Evolutionary conservation across 1,140 invertebrate species (phyloP), one percentile per base, ranked within the genome.

Genomic region (Armadillidium nasatum): DNA sequence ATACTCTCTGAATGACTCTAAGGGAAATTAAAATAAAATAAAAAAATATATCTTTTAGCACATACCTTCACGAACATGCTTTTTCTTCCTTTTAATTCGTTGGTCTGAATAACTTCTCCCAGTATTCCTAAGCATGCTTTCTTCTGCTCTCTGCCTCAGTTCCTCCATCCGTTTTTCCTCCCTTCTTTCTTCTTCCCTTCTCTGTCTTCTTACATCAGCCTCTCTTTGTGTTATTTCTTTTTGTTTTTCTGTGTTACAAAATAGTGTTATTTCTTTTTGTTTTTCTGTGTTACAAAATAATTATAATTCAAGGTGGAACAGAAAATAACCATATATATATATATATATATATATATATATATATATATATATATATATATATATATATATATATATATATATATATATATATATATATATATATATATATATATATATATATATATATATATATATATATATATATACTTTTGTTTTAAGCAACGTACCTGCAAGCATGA

Each of bases 181-280:
- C 50, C 50, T 60, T 19, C 50, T 60, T 7, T 60, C 50, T 60
- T 60, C 50, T 60, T 60, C 50, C 19, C 50, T 60, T 60, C 50
- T 60, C 50, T 60, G 50, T 19, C 50, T 60, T 19, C 50, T 60
- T 19, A 60, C 50, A 60, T 60, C 50, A 60, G 50, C 50, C 19
- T 60, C 50, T 60, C 50, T 60, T 19, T 60, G 50, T 19, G 50
- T 60, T 60, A 60, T 60, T 19, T 60, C 50, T 19, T 60, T 60
- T 19, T 60, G 50, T 19, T 60, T 60, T 19, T 60, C 50, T 60
- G 33, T n/a, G n/a, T n/a, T n/a, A n/a, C n/a, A n/a, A n/a, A n/a
- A n/a, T n/a, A n/a, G 46, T 15, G 46, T 50, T 50, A 50, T 50
- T 15, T 50, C 46, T 15, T 50, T 50, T 15, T 50, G 46, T 15